Conservation (phyloP, 2,113 vertebrate species). For the Clarias magur region DNA sequence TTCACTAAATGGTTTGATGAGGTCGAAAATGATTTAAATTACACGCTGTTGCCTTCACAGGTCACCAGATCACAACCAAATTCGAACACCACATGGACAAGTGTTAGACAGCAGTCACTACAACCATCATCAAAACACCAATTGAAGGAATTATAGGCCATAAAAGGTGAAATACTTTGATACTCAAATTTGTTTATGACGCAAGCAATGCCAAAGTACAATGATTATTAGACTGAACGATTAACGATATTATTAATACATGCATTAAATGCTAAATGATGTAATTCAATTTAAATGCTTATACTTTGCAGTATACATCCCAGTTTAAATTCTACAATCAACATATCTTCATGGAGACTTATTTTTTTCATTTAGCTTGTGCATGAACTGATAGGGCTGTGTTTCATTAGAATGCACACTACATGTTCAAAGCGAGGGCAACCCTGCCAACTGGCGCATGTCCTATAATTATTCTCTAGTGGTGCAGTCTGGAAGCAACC, state of each 20-base stretch:
- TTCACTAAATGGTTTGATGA: background rate
- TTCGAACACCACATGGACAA: background rate
- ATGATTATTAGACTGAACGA: background rate
- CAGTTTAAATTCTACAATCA: background rate
- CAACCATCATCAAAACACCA: background rate
- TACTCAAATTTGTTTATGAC: background rate
- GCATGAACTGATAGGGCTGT: background rate
- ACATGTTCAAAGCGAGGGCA: constrained; percentile 26
- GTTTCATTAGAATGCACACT: constrained; percentile 21
- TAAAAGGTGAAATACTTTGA: background rate
- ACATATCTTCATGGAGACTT: background rate
- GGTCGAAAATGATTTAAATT: background rate
- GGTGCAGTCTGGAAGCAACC: constrained; percentile 20
- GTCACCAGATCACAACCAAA: constrained; percentile 4
- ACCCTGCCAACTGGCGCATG: constrained; percentile 27
- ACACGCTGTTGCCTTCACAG: background rate
- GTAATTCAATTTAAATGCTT: background rate
- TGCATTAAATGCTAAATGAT: background rate
- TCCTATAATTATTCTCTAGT: constrained; percentile 48
- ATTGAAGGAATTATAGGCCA: background rate
- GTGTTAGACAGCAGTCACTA: background rate
- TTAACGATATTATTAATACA: background rate
- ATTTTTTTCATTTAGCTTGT: background rate
- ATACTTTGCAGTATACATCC: background rate
- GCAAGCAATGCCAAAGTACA: background rate